Base-by-base conservation (phyloP, 2,113 vertebrate genomes). In the Ictalurus furcatus region DNA sequence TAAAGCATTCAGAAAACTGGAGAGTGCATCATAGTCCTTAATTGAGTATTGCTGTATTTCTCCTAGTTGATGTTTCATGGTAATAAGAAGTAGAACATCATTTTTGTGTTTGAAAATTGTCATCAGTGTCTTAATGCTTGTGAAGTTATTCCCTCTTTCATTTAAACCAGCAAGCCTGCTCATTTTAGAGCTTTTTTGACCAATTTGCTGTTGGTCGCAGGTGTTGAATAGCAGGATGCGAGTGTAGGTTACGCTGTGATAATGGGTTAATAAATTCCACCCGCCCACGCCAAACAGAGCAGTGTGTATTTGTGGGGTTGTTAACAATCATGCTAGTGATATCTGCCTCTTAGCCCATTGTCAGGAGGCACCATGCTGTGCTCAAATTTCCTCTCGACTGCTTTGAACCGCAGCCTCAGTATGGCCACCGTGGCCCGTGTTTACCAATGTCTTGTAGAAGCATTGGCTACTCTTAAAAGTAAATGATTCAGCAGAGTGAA, bases 401-500 rank as follows among this genome's bases (percentile, higher is more conserved):
- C 84, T 90, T 83, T 88, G 84, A 88, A 90, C 81, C 52, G 56
- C 48, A 63, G 13, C 2, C 6, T 76, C 71, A 56, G 87, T 85
- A 48, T 90, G 34, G 34, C 48, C 54, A 40, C 59, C 84, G 30
- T 65, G 63, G 48, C 78, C 74, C 28, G 19, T 88, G 87, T 84
- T 83, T 80, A 40, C 48, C 48, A 11, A 11, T 21, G 81, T 84
- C 87, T 73, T 30, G 65, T 71, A 63, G 44, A 80, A 44, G 40
- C 71, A 56, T 3, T 9, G 69, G 69, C 16, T 30, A 56, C 9
- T 11, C 12, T 59, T 59, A 58, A 87, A 78, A 48, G 6, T 48
- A 48, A 48, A 48, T 48, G 44, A 48, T 48, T 65, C 44, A 67
- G n/a, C 23, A 58, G 12, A 3, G 14, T 58, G 52, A 65, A 12